Conservation (phyloP, 2,888 invertebrate genomes). For the Sympetrum striolatum region DNA sequence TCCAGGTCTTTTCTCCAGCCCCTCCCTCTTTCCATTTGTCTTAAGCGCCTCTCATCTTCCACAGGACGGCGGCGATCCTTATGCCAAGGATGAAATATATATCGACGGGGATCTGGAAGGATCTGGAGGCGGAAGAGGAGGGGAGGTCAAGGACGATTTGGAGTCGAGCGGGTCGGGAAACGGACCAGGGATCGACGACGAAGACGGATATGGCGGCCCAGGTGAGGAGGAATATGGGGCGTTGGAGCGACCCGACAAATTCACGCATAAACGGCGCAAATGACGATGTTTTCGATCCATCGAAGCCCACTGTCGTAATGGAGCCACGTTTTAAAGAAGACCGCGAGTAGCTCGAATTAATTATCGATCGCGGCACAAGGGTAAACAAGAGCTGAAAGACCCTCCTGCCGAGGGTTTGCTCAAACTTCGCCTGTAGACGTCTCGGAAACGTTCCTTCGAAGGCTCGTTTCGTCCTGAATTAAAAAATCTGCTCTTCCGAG, state of each 20-base stretch:
- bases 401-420: not conserved
- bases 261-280: too few species aligned
- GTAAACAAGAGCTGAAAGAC: not conserved
- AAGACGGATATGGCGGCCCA: constrained; percentile 36
- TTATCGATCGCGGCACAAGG: not conserved
- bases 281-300: too few species aligned
- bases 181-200: constrained; percentile 47
- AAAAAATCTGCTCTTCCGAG: not conserved
- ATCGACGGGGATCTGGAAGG: constrained; percentile 44
- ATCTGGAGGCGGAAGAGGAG: constrained; percentile 31
- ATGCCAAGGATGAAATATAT: constrained; percentile 45
- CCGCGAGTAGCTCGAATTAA: too few species aligned
- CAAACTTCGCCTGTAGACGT: too few species aligned
- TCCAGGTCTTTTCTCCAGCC: constrained; percentile 49
- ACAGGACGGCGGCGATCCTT: constrained; percentile 31
- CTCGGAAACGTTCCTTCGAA: not conserved
- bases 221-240: not conserved
- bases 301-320: too few species aligned
- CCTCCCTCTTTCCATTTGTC: not conserved
- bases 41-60: not conserved
- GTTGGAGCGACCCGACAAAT: not conserved
- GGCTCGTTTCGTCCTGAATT: not conserved
- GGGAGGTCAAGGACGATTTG: constrained; percentile 45
- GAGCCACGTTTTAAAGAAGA: too few species aligned
- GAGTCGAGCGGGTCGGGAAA: constrained; percentile 47